Evolutionary conservation across 2,797 vertebrate species (phyloP).

Genomic region (Heterohyrax brucei): DNA sequence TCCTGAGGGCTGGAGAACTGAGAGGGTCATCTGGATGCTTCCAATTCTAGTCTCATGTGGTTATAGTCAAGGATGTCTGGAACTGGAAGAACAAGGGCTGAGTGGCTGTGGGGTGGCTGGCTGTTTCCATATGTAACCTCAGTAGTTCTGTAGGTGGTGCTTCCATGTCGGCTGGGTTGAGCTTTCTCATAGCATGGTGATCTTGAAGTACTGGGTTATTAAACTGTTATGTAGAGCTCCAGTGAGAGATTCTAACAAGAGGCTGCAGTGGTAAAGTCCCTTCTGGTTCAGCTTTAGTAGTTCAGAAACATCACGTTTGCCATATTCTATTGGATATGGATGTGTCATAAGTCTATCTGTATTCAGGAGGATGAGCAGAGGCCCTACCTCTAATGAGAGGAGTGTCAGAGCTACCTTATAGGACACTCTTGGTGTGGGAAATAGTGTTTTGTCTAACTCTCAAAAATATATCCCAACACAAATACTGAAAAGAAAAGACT

Average conservation of each 20-base stretch:
- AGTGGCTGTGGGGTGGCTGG: neutral
- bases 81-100: neutral
- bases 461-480: neutral
- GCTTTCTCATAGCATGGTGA: neutral
- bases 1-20: neutral
- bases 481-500: neutral
- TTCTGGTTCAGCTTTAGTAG: neutral
- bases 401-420: too few species aligned
- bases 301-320: neutral
- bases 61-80: neutral
- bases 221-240: neutral
- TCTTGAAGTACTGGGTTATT: neutral
- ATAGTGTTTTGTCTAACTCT: neutral
- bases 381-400: neutral
- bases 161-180: rapidly evolving
- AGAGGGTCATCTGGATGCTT: neutral
- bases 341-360: neutral
- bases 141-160: neutral
- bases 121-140: neutral
- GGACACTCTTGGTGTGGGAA: neutral
- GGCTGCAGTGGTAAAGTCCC: neutral
- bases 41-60: neutral
- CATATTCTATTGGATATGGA: neutral
- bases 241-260: neutral
- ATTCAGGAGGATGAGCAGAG: neutral